phyloP scores from a whole-genome alignment of 2,888 invertebrate genomes.

The Trichacis sp. region DNA sequence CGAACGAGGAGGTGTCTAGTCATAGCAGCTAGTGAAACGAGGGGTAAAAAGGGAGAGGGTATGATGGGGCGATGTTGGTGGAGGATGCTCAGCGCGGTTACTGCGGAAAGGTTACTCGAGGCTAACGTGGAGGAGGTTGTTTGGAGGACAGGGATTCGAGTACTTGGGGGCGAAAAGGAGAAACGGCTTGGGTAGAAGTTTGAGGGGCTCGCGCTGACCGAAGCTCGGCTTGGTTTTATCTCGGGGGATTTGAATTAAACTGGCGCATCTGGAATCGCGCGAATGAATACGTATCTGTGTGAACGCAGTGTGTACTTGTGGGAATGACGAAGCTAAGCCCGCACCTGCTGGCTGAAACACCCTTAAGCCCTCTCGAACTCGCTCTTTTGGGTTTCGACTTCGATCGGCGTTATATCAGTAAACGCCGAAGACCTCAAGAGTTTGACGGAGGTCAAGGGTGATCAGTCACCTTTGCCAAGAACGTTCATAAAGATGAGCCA shows the following conservation, averaged over 20 bases:
- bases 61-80: conserved; percentile 11
- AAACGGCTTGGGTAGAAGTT: conserved; percentile 40
- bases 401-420: conserved; percentile 19
- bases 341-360: conserved; percentile 57
- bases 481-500: no score
- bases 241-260: conserved; percentile 54
- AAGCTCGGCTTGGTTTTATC: conserved; percentile 57
- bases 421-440: conserved; percentile 7
- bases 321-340: conserved; percentile 43
- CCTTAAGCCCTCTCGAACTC: conserved; percentile 55
- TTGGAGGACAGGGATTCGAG: conserved; percentile 7
- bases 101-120: conserved; percentile 2
- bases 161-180: conserved; percentile 23
- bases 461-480: conserved; percentile 5
- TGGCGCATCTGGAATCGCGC: conserved; percentile 30
- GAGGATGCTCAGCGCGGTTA: conserved; percentile 9
- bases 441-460: conserved; percentile 3
- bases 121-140: conserved; percentile 2
- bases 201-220: conserved; percentile 23
- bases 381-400: conserved; percentile 32
- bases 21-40: conserved; percentile 33
- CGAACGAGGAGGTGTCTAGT: conserved; percentile 49
- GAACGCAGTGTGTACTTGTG: conserved; percentile 27
- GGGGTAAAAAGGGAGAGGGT: conserved; percentile 4
- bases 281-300: conserved; percentile 10